Percentiles rank a stretch among this genome's conserved stretches.
Evolutionary conservation across 2,888 invertebrate genomes (phyloP).

Genomic region (Oscheius sp.): DNA sequence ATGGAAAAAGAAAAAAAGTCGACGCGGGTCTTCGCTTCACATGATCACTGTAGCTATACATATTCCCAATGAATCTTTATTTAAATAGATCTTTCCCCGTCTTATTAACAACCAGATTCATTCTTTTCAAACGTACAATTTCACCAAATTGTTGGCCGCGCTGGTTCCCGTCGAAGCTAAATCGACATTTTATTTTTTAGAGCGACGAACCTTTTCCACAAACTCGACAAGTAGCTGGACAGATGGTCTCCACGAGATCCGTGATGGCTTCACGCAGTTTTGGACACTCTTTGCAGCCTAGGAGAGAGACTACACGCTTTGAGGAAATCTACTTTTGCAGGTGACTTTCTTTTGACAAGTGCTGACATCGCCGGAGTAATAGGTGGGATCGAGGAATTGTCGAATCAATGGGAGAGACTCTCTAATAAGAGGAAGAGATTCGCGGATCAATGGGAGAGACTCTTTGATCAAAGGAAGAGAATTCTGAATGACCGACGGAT

Average conservation of each 20-base stretch:
- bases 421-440: slow-evolving; percentile 44
- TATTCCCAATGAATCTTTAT: background rate
- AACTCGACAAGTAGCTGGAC: slow-evolving; percentile 42
- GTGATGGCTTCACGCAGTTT: slow-evolving; percentile 37
- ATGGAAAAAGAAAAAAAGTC: background rate
- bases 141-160: slow-evolving; percentile 1
- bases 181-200: background rate
- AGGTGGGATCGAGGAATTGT: slow-evolving; percentile 38
- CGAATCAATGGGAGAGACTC: slow-evolving; percentile 46
- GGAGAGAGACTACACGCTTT: no score
- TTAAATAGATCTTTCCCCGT: background rate
- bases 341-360: slow-evolving; percentile 41
- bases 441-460: slow-evolving; percentile 45
- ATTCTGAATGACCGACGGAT: slow-evolving; percentile 34
- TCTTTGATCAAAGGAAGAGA: slow-evolving; percentile 46
- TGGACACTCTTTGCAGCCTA: slow-evolving; percentile 47
- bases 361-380: slow-evolving; percentile 11
- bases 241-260: slow-evolving; percentile 36
- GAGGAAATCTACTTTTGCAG: slow-evolving; percentile 47
- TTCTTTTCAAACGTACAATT: background rate
- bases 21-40: background rate
- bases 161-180: background rate
- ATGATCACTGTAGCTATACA: background rate
- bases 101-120: background rate
- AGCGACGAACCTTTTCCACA: slow-evolving; percentile 29